phyloP scores from a whole-genome alignment of 1,140 invertebrate genomes.

The Heliconius hermathena region DNA sequence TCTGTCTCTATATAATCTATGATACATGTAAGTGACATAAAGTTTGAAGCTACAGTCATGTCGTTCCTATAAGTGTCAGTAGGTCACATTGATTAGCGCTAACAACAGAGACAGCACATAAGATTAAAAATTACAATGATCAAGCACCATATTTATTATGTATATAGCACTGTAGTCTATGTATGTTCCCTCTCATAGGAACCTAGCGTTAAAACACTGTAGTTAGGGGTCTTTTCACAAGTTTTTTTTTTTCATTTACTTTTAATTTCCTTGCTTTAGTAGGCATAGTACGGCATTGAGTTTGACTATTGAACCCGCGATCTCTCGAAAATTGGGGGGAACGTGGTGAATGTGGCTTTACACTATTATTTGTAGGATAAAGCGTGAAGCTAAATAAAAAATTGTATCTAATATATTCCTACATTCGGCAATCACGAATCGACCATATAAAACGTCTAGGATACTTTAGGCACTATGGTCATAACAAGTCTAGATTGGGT shows the following conservation, averaged over 20 bases:
- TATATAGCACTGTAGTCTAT: background rate
- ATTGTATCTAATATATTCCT: background rate
- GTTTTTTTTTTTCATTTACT: no score
- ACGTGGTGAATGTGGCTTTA: no score
- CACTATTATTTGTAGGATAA: no score
- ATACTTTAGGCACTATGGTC: slow-evolving; percentile 23
- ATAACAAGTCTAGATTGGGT: slow-evolving; percentile 33
- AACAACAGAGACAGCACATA: background rate
- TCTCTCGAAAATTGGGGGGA: no score
- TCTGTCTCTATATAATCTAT: background rate
- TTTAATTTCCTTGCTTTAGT: no score
- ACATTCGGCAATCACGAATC: slow-evolving; percentile 21
- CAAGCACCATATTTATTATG: background rate
- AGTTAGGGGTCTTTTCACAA: no score
- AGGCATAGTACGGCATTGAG: no score
- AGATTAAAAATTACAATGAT: background rate
- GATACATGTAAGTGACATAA: background rate
- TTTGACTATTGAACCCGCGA: no score
- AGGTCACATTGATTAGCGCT: background rate
- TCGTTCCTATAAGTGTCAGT: background rate
- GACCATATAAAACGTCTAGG: slow-evolving; percentile 9
- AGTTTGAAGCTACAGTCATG: background rate
- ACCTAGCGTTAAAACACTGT: background rate
- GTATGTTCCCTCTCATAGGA: background rate
- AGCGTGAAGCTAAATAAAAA: background rate